Evolutionary conservation across 2,113 vertebrate species (phyloP).

Genomic region (Callithrix jacchus): DNA sequence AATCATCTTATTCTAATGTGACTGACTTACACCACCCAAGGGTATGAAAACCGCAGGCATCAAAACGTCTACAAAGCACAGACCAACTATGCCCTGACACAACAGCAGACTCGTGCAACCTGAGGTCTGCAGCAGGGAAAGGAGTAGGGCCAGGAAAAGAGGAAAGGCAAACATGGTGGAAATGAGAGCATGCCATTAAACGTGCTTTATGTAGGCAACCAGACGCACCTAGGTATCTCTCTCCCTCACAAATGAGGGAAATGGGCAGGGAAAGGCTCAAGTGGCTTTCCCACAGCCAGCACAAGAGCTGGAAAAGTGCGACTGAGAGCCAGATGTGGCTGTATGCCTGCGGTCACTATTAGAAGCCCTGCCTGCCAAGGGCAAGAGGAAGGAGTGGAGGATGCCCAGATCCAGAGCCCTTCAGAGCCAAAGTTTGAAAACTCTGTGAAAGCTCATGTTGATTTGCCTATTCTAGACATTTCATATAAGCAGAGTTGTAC

Average conservation of each 20-base stretch:
- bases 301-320: background rate
- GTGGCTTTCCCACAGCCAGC: too few species aligned
- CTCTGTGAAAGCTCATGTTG: background rate
- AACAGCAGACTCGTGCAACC: background rate
- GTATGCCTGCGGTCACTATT: background rate
- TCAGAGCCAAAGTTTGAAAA: background rate
- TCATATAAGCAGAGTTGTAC: background rate
- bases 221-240: background rate
- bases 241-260: background rate
- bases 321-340: background rate
- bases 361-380: background rate
- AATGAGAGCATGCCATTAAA: background rate
- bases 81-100: background rate
- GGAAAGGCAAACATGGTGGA: background rate
- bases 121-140: background rate
- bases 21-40: background rate
- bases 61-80: background rate
- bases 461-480: background rate
- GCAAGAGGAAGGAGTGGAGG: background rate
- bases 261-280: background rate
- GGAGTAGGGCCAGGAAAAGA: background rate
- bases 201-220: background rate
- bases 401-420: background rate
- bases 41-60: background rate
- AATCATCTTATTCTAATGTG: background rate